Base-by-base conservation (phyloP, 2,797 vertebrate species). In the Streptopelia turtur region DNA sequence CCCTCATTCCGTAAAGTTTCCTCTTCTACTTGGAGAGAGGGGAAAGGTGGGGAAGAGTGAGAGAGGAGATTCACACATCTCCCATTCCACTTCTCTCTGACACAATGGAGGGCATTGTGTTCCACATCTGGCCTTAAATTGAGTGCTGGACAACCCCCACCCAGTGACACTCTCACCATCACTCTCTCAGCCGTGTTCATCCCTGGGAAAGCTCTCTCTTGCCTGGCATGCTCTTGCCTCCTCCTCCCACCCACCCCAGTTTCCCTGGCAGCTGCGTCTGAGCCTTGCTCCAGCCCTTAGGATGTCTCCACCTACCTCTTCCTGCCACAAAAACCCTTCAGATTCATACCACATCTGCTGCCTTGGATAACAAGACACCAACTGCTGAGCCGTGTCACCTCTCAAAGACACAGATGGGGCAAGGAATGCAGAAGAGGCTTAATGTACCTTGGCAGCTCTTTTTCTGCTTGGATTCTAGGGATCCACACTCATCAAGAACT, bases 281-380 rank as follows among this genome's bases (percentile, higher is more conserved):
- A 84, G 88, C 70, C 70, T 80, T 69, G 56, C 92, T 94, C 70
- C 86, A 95, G 63, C 74, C 89, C 77, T 90, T 74, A 87, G 88
- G 95, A 77, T 87, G 71, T 93, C 68, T 95, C 95, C 95, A 94
- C 94, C 95, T 96, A 93, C 95, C 71, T 84, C 83, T 96, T 97
- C 93, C 90, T 94, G 81, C 60, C 82, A 35, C 50, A 45, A 66
- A 95, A 90, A 56, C 23, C 56, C 60, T 70, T 79, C 28, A 64
- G 77, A 74, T 82, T 87, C 84, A 49, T 16, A 70, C 87, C 80
- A 94, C 91, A 92, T 78, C 82, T 89, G 82, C 79, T 83, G 2
- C 3, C 83, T 72, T 80, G 90, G 53, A 57, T 78, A 88, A 76
- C 0, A 0, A 82, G 68, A 52, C 56, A 70, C 39, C 16, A 69